Evolutionary conservation across 2,888 invertebrate species (phyloP), one percentile per base, ranked within the genome.

Genomic region (Papilio demoleus): DNA sequence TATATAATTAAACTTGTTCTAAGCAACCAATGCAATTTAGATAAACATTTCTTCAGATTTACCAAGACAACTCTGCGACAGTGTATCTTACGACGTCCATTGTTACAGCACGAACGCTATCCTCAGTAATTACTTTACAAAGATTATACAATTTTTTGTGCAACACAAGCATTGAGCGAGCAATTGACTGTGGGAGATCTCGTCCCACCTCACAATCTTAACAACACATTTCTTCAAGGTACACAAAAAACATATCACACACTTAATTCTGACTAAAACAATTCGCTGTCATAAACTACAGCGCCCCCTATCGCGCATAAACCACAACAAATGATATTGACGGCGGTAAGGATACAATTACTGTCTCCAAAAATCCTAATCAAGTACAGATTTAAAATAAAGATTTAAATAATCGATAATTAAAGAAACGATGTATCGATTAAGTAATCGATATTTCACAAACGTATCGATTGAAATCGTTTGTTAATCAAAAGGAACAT

Each of bases 371-470:
- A 42, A 4, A 2, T 31, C n/a, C n/a, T n/a, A n/a, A n/a, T n/a
- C n/a, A n/a, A n/a, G 47, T 36, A 47, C 8, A 9, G 31, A 36
- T 34, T 19, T 24, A 50, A 19, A 14, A 38, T 50, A 63, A 63
- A 58, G 42, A 42, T 12, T 36, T 62, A 31, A n/a, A 24, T 63
- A 63, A 67, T 56, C 62, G 62, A 63, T 58, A 36, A 63, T 14
- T 45, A 17, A 62, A 61, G 12, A 45, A 60, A 34, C 22, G 47
- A 42, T 31, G 40, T 19, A 65, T 19, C 58, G 58, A 59, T 34
- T 27, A 58, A 31, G 47, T 42, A 67, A 67, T 53, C 61, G 40
- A 61, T 59, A 38, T 60, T 60, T 42, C 65, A 59, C 47, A 31
- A 42, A 40, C 42, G 59, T 22, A 45, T 56, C 50, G 19, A 31